Evolutionary conservation across 2,888 invertebrate genomes (phyloP).

Genomic region (Acrobasis consociella): DNA sequence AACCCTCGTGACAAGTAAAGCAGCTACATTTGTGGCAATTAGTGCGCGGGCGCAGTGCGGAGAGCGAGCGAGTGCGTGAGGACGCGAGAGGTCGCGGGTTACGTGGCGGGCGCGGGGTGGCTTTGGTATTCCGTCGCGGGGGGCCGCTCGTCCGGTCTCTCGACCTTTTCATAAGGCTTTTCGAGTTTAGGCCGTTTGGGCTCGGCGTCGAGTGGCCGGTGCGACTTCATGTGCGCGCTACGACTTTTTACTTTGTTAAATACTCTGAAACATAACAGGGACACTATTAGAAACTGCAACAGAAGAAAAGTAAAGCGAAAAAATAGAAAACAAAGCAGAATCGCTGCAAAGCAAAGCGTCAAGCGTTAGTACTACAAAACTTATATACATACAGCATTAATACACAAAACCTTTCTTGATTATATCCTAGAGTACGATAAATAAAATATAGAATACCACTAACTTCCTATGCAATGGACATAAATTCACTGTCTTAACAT

Average conservation of each 20-base stretch:
- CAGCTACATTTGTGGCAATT: constrained; percentile 7
- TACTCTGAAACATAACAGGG: constrained; percentile 89
- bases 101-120: constrained; percentile 61
- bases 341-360: constrained; percentile 60
- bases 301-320: constrained; percentile 41
- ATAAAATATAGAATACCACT: constrained; percentile 55
- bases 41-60: constrained; percentile 1
- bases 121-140: constrained; percentile 70
- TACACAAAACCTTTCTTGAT: constrained; percentile 57
- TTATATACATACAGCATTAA: constrained; percentile 63
- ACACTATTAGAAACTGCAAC: constrained; percentile 73
- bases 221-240: constrained; percentile 99
- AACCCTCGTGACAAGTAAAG: constrained; percentile 4
- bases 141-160: constrained; percentile 75
- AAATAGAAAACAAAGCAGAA: constrained; percentile 43
- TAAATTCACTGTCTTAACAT: constrained; percentile 57
- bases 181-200: constrained; percentile 85
- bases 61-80: constrained; percentile 24
- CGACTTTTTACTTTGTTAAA: constrained; percentile 99
- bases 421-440: constrained; percentile 59
- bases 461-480: constrained; percentile 62
- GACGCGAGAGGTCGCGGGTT: constrained; percentile 57
- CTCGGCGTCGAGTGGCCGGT: constrained; percentile 94
- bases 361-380: constrained; percentile 63
- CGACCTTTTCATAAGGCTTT: constrained; percentile 83